Evolutionary conservation across 1,140 invertebrate species (phyloP).

Genomic region (Formica exsecta): DNA sequence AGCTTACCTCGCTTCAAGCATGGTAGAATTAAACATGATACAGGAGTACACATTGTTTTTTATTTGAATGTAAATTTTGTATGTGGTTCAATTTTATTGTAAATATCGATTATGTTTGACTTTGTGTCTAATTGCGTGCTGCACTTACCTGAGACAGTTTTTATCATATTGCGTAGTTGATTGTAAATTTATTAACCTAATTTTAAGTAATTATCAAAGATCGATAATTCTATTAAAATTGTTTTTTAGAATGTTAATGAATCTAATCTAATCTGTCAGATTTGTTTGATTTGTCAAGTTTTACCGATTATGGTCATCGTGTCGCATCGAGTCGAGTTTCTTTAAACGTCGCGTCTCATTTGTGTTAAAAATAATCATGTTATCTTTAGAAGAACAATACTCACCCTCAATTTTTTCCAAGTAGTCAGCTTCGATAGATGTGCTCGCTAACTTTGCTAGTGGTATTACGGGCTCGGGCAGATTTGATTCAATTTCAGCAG

Average conservation of each 20-base stretch:
- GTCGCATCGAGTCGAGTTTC: conserved; percentile 12
- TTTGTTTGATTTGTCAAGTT: background rate
- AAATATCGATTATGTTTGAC: background rate
- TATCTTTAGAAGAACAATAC: conserved; percentile 80
- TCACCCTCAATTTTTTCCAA: conserved; percentile 87
- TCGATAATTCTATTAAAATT: background rate
- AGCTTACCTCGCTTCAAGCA: background rate
- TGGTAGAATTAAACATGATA: background rate
- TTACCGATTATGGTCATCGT: background rate
- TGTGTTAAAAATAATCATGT: conserved; percentile 48
- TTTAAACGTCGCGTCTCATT: conserved; percentile 15
- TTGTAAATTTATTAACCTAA: background rate
- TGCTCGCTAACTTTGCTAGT: conserved; percentile 77
- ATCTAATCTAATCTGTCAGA: background rate
- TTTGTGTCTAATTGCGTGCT: background rate
- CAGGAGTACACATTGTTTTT: background rate
- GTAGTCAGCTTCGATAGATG: conserved; percentile 79
- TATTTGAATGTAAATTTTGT: conserved; percentile 31
- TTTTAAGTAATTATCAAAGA: background rate
- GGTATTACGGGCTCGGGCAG: conserved; percentile 83
- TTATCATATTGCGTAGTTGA: background rate
- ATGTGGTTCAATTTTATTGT: conserved; percentile 22
- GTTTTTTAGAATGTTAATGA: background rate
- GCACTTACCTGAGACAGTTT: conserved; percentile 9
- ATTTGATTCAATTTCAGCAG: conserved; percentile 85